Conservation (phyloP, 1,140 invertebrate genomes). For the Copidosoma floridanum region DNA sequence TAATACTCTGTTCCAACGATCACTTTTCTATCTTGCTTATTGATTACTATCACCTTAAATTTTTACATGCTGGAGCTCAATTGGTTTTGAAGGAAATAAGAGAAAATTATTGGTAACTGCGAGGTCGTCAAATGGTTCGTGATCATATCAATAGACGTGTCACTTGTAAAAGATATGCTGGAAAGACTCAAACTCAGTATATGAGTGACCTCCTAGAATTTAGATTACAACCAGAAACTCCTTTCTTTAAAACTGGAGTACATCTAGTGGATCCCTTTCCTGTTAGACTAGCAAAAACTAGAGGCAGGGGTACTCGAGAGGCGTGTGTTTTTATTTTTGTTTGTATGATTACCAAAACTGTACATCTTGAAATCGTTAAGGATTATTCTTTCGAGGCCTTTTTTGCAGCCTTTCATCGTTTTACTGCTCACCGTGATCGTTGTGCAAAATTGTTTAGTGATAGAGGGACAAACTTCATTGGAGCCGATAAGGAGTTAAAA, state of each 20-base stretch:
- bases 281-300: constrained; percentile 12
- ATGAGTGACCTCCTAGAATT: constrained; percentile 28
- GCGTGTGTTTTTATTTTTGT: constrained; percentile 23
- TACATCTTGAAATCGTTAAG: no score
- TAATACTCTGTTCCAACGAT: no score
- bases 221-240: constrained; percentile 5
- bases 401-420: no score
- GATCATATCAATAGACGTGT: not conserved
- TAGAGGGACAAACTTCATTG: no score
- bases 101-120: constrained; percentile 2
- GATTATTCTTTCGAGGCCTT: no score
- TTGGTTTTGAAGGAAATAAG: not conserved
- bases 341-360: constrained; percentile 32
- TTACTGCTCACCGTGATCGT: no score
- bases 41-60: not conserved
- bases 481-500: no score
- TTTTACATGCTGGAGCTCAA: constrained; percentile 13
- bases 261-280: constrained; percentile 30
- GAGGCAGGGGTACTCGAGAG: constrained; percentile 5
- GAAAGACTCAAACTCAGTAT: not conserved
- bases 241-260: constrained; percentile 22
- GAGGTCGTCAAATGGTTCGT: not conserved
- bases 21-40: not conserved
- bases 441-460: no score
- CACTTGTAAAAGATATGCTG: not conserved